phyloP scores from a whole-genome alignment of 2,113 vertebrate species.

The Epinephelus fuscoguttatus region DNA sequence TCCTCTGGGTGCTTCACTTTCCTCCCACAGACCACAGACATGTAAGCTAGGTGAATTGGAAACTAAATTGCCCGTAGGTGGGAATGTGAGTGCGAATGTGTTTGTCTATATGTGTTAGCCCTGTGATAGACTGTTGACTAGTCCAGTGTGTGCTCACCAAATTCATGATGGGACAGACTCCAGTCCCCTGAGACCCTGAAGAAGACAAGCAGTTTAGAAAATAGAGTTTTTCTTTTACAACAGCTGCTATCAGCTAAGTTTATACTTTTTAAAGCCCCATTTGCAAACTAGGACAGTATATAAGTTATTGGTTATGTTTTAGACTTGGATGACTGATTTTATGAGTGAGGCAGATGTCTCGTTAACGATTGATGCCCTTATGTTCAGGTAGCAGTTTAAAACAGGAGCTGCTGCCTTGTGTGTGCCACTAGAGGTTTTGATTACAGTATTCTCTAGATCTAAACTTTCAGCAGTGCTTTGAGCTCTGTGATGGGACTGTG shows the following conservation, averaged over 20 bases:
- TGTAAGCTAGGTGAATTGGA: conserved; percentile 20
- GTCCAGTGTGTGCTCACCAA: conserved; percentile 7
- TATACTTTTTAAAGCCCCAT: neutral
- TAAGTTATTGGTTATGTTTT: conserved; percentile 2
- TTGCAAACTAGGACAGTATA: neutral
- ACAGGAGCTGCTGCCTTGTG: neutral
- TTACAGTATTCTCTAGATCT: neutral
- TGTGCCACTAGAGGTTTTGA: neutral
- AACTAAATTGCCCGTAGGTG: conserved; percentile 32
- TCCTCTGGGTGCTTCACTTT: neutral
- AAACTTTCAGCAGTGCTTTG: neutral
- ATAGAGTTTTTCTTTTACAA: conserved; percentile 17
- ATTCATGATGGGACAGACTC: conserved; percentile 11
- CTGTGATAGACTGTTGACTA: conserved; percentile 4
- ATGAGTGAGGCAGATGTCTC: conserved; percentile 20
- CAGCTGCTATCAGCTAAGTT: neutral
- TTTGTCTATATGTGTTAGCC: conserved; percentile 34
- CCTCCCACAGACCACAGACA: conserved; percentile 3
- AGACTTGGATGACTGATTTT: conserved; percentile 7
- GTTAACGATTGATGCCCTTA: neutral
- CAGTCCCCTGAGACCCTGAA: neutral
- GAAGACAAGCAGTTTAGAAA: conserved; percentile 6
- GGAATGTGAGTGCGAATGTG: conserved; percentile 36
- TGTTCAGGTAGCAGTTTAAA: neutral
- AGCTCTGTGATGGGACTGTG: neutral